Percentiles rank a stretch among this genome's conserved stretches.
These are phyloP conservation scores for Gadus chalcogrammus DNA, from an alignment of 2,113 vertebrate genomes.

Conservation along the genomic window DNA sequence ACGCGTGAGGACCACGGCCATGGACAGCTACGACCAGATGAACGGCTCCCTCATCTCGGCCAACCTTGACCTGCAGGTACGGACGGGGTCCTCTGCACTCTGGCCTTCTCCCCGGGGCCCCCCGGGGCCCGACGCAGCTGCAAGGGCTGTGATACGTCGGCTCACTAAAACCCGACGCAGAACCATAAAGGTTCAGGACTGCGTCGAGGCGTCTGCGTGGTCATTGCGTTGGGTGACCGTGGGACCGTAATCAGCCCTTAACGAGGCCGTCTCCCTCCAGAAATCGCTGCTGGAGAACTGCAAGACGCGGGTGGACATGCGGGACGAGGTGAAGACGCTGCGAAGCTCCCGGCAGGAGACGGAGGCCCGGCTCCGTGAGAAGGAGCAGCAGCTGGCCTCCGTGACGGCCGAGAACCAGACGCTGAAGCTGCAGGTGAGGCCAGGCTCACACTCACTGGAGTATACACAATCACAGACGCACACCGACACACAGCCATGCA, in stretches of 20 bases:
- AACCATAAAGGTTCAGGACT: no score
- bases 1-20: conserved; percentile 78
- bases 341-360: conserved; percentile 78
- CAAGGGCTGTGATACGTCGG: no score
- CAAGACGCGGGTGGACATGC: conserved; percentile 76
- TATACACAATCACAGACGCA: background rate
- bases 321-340: conserved; percentile 80
- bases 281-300: conserved; percentile 91
- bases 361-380: conserved; percentile 82
- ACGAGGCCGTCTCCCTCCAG: conserved; percentile 61
- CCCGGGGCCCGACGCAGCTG: conserved; percentile 7
- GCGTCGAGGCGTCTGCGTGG: no score
- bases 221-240: no score
- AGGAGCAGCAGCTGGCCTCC: conserved; percentile 79
- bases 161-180: no score
- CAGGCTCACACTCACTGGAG: background rate
- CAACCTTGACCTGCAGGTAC: conserved; percentile 89
- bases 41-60: conserved; percentile 84
- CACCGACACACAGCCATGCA: background rate
- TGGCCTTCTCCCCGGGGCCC: background rate
- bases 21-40: conserved; percentile 90
- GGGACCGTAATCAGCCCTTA: background rate
- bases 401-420: conserved; percentile 85
- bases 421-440: conserved; percentile 84
- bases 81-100: background rate